Base-by-base conservation (phyloP, 2,113 vertebrate species). In the Synodontis membranacea region DNA sequence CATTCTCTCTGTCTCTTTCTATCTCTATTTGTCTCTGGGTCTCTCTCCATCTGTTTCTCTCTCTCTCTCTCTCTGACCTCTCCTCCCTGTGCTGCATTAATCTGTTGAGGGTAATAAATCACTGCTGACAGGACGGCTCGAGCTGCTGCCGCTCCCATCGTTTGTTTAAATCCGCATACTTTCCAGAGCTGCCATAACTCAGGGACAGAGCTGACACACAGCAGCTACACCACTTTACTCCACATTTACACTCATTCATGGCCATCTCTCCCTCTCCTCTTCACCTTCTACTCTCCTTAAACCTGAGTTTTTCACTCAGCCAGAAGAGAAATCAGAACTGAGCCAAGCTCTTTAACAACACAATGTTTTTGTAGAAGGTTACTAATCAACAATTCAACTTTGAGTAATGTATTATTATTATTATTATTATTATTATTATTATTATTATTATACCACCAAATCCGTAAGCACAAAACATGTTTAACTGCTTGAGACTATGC, bases 161-260 rank as follows among this genome's bases (percentile, higher is more conserved):
- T 94, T 96, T 95, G 94, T 96, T 96, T 94, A 90, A 94, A 93
- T 94, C 91, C 93, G 88, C 91, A 91, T 91, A 28, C 90, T 94
- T 93, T 94, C 92, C 93, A 90, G 80, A 83, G 88, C 91, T 92
- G 46, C 91, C 86, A 75, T 91, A 91, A 93, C 91, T 89, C 87
- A 89, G 88, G 88, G 91, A 93, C 92, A 90, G 92, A 89, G 89
- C 89, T 74, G 89, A 92, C 88, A 89, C 88, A 82, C 90, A 90
- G 92, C 91, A 88, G 87, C 70, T 87, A 89, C 75, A 80, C 25
- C 84, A 48, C 78, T 80, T 34, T 48, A 46, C 81, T 84, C n/a
- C 39, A 37, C 44, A 52, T 80, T 80, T 54, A 68, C 34, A 79
- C 56, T 31, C 17, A 8, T 52, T 84, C 60, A 10, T 28, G 3